Evolutionary conservation across 2,113 vertebrate species (phyloP), one percentile per base, ranked within the genome.

Genomic region (Machaerirhynchus nigripectus): DNA sequence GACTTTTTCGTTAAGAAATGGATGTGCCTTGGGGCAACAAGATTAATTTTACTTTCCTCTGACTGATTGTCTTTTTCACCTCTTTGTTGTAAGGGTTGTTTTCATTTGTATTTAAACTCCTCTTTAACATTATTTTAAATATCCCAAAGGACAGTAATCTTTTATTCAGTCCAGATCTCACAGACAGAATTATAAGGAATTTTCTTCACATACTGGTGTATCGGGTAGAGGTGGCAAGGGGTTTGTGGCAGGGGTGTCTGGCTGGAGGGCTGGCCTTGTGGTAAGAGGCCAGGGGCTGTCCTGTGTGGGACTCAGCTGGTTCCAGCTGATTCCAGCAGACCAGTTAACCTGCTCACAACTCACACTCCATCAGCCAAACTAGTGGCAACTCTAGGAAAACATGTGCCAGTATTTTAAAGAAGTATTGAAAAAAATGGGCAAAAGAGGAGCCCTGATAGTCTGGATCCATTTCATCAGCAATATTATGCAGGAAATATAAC

Each of bases 141-240:
- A 87, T 53, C 8, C 6, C 22, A 52, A 31, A 40, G 33, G 11
- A 61, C 63, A 77, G 2, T n/a, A 76, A 50, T 44, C 12, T 55
- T 76, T 63, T 78, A 7, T 15, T 60, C 21, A 77, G 21, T 65
- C 8, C n/a, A 44, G 16, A 57, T 35, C 12, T 85, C n/a, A 53
- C 10, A 65, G 60, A 15, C 19, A 61, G 60, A 52, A 74, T 16
- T 33, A n/a, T 56, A 42, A 86, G 3, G 31, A 24, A 39, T 94
- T 74, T 61, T 65, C 49, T 69, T 87, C 55, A 33, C 22, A 7
- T 21, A 56, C 1, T 20, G 2, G 0, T 49, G 14, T 19, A 35
- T 6, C 0, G 0, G 14, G 3, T 52, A 11, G 27, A 71, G 28
- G 4, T 71, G 21, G 12, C 13, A 75, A 73, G 28, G 11, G 7